Evolutionary conservation across 2,797 vertebrate species (phyloP).

Genomic region (Paramormyrops hopkinsi): DNA sequence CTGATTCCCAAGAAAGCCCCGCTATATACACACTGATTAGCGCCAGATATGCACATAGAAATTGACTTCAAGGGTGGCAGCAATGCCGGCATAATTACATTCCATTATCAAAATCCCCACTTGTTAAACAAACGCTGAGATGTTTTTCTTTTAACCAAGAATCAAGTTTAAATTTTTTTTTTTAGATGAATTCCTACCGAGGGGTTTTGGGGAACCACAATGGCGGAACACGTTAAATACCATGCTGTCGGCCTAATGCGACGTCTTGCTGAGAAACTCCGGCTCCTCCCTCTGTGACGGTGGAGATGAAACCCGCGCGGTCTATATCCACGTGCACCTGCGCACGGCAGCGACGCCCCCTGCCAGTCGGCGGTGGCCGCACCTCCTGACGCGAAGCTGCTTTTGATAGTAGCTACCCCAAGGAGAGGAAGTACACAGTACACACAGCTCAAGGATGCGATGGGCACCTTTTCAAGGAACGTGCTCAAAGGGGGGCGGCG

Average conservation of each 20-base stretch:
- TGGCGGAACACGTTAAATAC: neutral
- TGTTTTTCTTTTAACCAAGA: neutral
- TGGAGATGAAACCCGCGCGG: neutral
- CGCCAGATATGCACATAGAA: constrained; percentile 38
- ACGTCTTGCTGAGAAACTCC: neutral
- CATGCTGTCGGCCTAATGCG: neutral
- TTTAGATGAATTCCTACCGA: neutral
- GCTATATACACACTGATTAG: constrained; percentile 43
- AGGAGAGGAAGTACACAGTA: neutral
- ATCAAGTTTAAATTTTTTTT: neutral
- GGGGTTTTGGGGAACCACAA: neutral
- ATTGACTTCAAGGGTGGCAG: constrained; percentile 45
- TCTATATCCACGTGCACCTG: neutral
- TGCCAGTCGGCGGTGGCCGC: neutral
- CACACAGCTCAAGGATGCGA: neutral
- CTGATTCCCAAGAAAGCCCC: constrained; percentile 39
- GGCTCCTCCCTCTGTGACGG: neutral
- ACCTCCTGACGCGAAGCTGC: neutral
- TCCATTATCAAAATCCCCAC: constrained; percentile 45
- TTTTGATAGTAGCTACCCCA: neutral
- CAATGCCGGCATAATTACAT: constrained; percentile 45
- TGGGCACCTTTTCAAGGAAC: neutral
- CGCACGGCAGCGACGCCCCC: neutral
- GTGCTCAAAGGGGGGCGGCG: neutral
- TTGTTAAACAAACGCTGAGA: constrained; percentile 10